phyloP scores from a whole-genome alignment of 2,888 invertebrate genomes.

The Alloplasta piceator region DNA sequence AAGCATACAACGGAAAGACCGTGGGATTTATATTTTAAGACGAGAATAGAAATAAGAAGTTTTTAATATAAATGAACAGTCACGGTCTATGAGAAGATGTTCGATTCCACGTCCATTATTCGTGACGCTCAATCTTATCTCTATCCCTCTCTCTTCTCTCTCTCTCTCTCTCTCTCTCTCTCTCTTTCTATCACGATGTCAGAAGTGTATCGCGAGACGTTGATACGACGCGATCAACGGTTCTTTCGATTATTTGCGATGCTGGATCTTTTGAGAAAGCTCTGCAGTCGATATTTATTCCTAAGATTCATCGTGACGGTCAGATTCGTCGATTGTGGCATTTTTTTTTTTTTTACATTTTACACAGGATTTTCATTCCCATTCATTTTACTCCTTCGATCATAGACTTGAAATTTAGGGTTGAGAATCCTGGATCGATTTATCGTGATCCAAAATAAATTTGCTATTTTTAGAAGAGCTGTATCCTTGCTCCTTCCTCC shows the following conservation, averaged over 20 bases:
- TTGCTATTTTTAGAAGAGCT: too few species aligned
- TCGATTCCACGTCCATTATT: constrained; percentile 62
- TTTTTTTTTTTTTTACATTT: constrained; percentile 22
- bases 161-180: not conserved
- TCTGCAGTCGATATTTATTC: not conserved
- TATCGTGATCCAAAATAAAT: too few species aligned
- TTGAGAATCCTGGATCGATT: not conserved
- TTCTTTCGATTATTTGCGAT: constrained; percentile 10
- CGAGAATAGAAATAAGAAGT: constrained; percentile 57
- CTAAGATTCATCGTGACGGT: too few species aligned
- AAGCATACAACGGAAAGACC: constrained; percentile 52
- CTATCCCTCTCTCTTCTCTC: not conserved
- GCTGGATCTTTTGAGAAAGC: constrained; percentile 9
- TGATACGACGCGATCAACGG: constrained; percentile 36
- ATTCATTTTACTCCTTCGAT: constrained; percentile 2
- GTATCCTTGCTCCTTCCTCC: too few species aligned
- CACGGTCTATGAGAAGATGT: constrained; percentile 57
- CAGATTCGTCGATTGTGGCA: not conserved
- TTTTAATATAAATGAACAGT: constrained; percentile 66
- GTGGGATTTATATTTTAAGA: constrained; percentile 65
- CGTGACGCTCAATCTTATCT: constrained; percentile 13
- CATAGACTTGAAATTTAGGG: not conserved
- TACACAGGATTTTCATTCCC: not conserved
- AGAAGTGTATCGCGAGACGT: constrained; percentile 30
- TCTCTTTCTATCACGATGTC: constrained; percentile 28